Evolutionary conservation across 2,888 invertebrate species (phyloP).

Genomic region (Acanthosepion lycidas): DNA sequence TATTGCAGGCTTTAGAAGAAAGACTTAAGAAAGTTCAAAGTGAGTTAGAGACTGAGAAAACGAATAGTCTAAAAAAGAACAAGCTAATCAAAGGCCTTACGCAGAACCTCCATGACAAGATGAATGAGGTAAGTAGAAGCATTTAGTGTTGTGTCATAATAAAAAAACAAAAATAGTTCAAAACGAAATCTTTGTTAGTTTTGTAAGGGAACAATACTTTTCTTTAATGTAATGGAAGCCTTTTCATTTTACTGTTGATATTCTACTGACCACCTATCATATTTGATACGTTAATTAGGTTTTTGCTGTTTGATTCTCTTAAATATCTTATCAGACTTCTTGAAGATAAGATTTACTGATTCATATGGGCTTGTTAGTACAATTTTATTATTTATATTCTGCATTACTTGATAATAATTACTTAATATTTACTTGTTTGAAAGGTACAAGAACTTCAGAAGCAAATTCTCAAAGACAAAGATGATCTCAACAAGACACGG

Average conservation of each 20-base stretch:
- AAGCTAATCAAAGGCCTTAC: conserved; percentile 57
- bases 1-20: conserved; percentile 50
- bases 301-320: background rate
- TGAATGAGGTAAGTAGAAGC: conserved; percentile 56
- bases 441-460: conserved; percentile 46
- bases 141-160: background rate
- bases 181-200: background rate
- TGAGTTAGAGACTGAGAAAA: conserved; percentile 52
- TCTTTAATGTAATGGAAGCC: background rate
- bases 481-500: conserved; percentile 47
- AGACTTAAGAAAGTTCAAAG: conserved; percentile 51
- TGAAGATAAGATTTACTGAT: background rate
- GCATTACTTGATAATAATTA: background rate
- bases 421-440: background rate
- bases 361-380: background rate
- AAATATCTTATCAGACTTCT: background rate
- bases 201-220: background rate
- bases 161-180: background rate
- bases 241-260: background rate
- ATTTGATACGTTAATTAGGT: background rate
- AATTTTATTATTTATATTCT: background rate
- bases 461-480: conserved; percentile 48
- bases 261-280: background rate
- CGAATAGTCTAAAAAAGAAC: conserved; percentile 52
- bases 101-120: conserved; percentile 53